These are phyloP conservation scores for Ectobius pallidus DNA, from an alignment of 2,888 invertebrate species.

Conservation along the genomic window DNA sequence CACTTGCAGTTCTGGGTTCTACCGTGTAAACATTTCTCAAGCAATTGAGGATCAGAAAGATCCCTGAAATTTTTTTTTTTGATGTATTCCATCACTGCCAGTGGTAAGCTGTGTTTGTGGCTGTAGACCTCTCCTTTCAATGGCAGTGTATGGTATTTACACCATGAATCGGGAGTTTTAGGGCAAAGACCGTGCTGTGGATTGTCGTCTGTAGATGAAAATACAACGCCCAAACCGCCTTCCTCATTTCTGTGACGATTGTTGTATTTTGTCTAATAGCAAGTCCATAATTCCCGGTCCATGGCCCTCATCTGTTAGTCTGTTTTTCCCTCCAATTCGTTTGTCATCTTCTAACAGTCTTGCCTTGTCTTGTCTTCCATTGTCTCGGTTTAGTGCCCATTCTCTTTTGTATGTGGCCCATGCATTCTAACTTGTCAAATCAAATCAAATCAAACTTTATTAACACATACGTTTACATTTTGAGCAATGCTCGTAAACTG, in stretches of 20 bases:
- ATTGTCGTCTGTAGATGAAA: not conserved
- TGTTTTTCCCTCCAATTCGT: conserved; percentile 1
- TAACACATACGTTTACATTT: too few species aligned
- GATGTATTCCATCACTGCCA: not conserved
- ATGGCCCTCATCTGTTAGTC: too few species aligned
- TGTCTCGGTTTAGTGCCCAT: too few species aligned
- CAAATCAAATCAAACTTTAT: too few species aligned
- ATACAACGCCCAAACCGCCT: conserved; percentile 1
- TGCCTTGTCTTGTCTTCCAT: too few species aligned
- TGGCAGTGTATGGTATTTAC: not conserved
- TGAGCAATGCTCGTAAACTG: too few species aligned
- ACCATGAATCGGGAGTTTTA: conserved; percentile 1
- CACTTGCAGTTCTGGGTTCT: too few species aligned
- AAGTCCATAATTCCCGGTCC: not conserved
- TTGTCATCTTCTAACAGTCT: too few species aligned
- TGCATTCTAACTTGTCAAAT: too few species aligned
- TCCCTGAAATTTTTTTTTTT: not conserved
- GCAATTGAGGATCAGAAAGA: conserved; percentile 8
- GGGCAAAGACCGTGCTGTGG: not conserved
- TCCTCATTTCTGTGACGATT: conserved; percentile 4
- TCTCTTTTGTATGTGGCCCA: conserved; percentile 23
- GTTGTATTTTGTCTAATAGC: too few species aligned
- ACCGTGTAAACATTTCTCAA: too few species aligned
- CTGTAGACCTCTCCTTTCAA: not conserved
- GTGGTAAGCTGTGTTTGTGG: not conserved